Base-by-base conservation (phyloP, 2,113 vertebrate genomes). In the Puma concolor region DNA sequence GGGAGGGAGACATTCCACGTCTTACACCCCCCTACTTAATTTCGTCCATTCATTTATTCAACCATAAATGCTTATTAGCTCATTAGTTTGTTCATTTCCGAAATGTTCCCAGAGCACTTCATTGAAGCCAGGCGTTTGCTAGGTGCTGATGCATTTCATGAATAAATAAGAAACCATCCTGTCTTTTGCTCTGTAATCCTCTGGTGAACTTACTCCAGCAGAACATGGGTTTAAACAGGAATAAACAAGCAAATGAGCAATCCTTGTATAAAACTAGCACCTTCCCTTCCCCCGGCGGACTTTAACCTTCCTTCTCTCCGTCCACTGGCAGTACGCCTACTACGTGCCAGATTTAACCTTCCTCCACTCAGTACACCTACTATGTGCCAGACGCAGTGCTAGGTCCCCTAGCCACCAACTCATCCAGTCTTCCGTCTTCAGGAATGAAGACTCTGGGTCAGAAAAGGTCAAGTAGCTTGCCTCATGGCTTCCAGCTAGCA, bases 361-460 rank as follows among this genome's bases (percentile, higher is more conserved):
- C 72, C 77, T 19, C 38, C 38, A 38, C 31, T 38, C 44, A 10
- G 25, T 10, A 17, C 3, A 5, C n/a, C 90, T 29, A 4, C 48
- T 4, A 1, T 8, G 29, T 36, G n/a, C 77, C 50, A 38, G 54
- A 15, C 0, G 5, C 17, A 5, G 29, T 1, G 12, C 23, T 0
- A 0, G 31, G 23, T 1, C 21, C 12, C 5, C 19, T 29, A 0
- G 5, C 79, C 50, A 29, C 4, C 64, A 3, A 7, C 57, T 66
- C 66, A 21, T 3, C n/a, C 52, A 36, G 25, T 1, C 44, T 33
- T 69, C 41, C 57, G 11, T 31, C 54, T 60, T 41, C 7, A 69
- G 31, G 52, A 54, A 48, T 4, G 17, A 36, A 31, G 0, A 2
- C 5, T 6, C 27, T 27, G 14, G 33, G 41, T 71, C 80, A 52